phyloP scores from a whole-genome alignment of 2,113 vertebrate genomes.

The Vidua chalybeata region DNA sequence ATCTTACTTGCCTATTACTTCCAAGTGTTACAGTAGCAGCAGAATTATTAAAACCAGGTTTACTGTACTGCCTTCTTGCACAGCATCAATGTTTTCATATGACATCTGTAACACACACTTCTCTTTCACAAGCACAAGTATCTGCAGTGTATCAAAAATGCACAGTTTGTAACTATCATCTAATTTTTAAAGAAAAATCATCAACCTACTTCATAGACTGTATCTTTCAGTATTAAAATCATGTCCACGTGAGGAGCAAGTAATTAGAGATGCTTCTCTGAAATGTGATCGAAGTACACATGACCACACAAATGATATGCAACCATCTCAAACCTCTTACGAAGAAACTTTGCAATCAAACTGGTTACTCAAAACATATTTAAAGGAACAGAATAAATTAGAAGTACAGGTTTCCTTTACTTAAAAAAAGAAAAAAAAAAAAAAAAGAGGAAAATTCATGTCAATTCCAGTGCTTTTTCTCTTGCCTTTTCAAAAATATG shows the following conservation, averaged over 20 bases:
- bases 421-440: not conserved
- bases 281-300: conserved; percentile 13
- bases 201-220: not conserved
- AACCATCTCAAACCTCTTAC: not conserved
- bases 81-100: not conserved
- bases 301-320: not conserved
- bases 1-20: not conserved
- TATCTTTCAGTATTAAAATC: not conserved
- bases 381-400: not conserved
- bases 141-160: not conserved
- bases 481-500: not conserved
- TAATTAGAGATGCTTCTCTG: conserved; percentile 29
- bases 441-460: not conserved
- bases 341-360: not conserved
- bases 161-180: not conserved
- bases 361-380: not conserved
- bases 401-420: not conserved
- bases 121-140: not conserved
- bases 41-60: not conserved
- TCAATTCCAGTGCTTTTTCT: not conserved
- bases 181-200: not conserved
- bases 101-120: not conserved
- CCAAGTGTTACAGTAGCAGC: not conserved
- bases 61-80: not conserved
- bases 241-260: not conserved